Conservation (phyloP, 2,113 vertebrate genomes). For the Oenanthe oenanthe region DNA sequence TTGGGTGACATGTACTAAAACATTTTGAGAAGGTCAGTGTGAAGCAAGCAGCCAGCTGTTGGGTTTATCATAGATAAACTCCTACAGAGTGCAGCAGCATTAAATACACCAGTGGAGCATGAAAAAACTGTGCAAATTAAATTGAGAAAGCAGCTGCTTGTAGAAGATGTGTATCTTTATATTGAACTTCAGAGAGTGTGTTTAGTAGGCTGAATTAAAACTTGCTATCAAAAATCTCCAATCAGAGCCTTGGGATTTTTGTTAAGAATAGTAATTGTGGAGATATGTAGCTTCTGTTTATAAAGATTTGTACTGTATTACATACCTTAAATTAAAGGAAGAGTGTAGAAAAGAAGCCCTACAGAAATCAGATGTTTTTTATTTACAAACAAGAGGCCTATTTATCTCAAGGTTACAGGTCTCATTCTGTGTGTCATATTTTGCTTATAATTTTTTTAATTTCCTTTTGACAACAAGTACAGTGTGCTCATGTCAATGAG, state of each 20-base stretch:
- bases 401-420: not conserved
- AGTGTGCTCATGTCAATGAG: not conserved
- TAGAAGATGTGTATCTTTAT: conserved; percentile 93
- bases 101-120: conserved; percentile 96
- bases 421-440: not conserved
- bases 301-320: conserved; percentile 1
- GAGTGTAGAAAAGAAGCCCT: not conserved
- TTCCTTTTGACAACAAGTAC: not conserved
- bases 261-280: conserved; percentile 36
- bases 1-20: conserved; percentile 68
- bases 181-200: conserved; percentile 80
- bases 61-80: conserved; percentile 90
- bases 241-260: conserved; percentile 51
- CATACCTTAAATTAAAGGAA: not conserved
- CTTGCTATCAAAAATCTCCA: conserved; percentile 62
- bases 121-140: conserved; percentile 94
- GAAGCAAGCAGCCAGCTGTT: conserved; percentile 89
- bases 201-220: conserved; percentile 69
- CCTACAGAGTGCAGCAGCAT: conserved; percentile 85
- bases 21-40: conserved; percentile 82
- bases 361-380: not conserved
- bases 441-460: not conserved
- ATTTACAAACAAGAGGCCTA: not conserved
- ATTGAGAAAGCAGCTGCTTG: conserved; percentile 87
- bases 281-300: not conserved